Conservation (phyloP, 2,888 invertebrate species). For the Tachina fera region DNA sequence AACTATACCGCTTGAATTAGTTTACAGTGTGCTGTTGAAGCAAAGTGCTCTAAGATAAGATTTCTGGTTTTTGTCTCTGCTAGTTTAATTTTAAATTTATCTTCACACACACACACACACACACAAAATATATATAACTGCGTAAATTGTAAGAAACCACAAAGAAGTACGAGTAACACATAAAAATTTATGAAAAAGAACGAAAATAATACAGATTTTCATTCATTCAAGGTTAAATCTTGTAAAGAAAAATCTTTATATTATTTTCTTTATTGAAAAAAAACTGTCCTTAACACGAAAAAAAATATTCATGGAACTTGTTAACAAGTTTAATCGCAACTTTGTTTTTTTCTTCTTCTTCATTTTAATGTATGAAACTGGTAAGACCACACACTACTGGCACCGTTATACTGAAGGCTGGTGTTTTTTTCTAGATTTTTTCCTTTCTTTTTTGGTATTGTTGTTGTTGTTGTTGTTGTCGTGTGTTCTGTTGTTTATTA, state of each 20-base stretch:
- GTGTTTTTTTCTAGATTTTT: not conserved
- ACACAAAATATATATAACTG: too few relatives aligned
- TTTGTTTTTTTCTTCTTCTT: not conserved
- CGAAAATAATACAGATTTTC: too few relatives aligned
- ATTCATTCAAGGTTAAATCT: not conserved
- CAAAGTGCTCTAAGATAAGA: too few relatives aligned
- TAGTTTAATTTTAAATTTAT: too few relatives aligned
- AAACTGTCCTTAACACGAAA: not conserved
- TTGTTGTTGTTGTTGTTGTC: not conserved
- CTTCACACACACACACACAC: too few relatives aligned
- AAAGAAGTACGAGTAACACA: too few relatives aligned
- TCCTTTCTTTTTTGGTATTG: not conserved
- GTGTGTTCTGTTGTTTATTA: too few relatives aligned
- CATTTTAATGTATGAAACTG: conserved; percentile 14
- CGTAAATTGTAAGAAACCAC: too few relatives aligned
- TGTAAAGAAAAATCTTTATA: conserved; percentile 12
- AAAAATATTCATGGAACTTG: not conserved
- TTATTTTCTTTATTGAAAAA: not conserved
- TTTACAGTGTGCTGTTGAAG: too few relatives aligned
- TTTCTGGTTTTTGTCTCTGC: too few relatives aligned
- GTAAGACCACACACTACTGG: conserved; percentile 39
- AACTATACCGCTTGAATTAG: too few relatives aligned
- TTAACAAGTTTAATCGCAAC: conserved; percentile 40
- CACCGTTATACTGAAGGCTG: conserved; percentile 35
- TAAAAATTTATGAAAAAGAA: too few relatives aligned